Percentiles rank a stretch among this genome's conserved stretches.
phyloP scores from a whole-genome alignment of 2,797 vertebrate species.

The Pangasius sanitwongsei region DNA sequence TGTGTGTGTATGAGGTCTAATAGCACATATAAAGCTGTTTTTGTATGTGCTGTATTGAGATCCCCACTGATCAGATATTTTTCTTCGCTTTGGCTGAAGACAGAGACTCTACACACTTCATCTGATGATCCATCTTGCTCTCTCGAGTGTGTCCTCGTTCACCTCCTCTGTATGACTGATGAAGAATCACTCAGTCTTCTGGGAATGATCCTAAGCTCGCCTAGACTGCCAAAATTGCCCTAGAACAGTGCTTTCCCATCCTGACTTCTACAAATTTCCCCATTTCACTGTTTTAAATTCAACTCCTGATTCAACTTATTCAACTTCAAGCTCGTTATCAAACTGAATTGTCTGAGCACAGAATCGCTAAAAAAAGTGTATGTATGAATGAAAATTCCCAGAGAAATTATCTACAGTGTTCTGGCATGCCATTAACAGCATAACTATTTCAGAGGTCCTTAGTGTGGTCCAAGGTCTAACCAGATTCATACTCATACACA shows the following conservation, averaged over 20 bases:
- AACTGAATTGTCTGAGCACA: background rate
- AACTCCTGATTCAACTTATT: background rate
- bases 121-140: slow-evolving; percentile 27
- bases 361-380: background rate
- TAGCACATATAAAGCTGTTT: slow-evolving; percentile 11
- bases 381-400: background rate
- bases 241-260: background rate
- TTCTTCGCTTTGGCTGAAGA: slow-evolving; percentile 16
- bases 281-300: background rate
- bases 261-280: background rate
- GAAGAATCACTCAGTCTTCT: slow-evolving; percentile 18
- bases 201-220: background rate
- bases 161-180: slow-evolving; percentile 13
- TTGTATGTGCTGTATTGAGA: background rate
- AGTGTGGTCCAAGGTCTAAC: background rate
- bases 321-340: background rate
- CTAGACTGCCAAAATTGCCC: background rate
- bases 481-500: background rate
- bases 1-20: slow-evolving; percentile 19
- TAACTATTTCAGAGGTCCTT: background rate
- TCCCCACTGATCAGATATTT: slow-evolving; percentile 16
- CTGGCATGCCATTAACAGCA: background rate
- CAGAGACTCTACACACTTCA: slow-evolving; percentile 26
- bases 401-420: background rate
- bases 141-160: slow-evolving; percentile 16